Conservation (phyloP, 2,888 invertebrate species). For the Lepetodrilus schrolli region DNA sequence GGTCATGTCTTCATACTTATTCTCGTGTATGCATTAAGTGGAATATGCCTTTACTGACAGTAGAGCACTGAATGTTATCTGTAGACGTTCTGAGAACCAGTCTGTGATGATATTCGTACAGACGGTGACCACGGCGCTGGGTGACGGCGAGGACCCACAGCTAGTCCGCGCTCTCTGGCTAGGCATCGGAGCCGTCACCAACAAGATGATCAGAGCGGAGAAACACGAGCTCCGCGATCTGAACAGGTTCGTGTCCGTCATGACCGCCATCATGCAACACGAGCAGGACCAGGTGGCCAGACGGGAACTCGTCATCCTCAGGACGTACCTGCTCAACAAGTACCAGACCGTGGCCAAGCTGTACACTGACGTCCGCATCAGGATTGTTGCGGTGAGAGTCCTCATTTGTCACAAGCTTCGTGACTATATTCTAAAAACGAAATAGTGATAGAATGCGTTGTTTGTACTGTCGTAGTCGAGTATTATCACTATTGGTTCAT, state of each 20-base stretch:
- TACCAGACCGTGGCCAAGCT: constrained; percentile 32
- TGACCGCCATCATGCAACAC: constrained; percentile 27
- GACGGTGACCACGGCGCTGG: not conserved
- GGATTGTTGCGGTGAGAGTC: constrained; percentile 47
- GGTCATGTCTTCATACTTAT: too few relatives aligned
- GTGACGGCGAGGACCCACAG: not conserved
- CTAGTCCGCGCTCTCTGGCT: constrained; percentile 46
- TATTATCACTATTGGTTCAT: too few relatives aligned
- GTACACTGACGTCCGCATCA: constrained; percentile 43
- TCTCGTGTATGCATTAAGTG: too few relatives aligned
- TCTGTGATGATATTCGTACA: too few relatives aligned
- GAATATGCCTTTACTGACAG: too few relatives aligned
- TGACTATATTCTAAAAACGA: too few relatives aligned
- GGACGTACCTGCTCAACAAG: constrained; percentile 35
- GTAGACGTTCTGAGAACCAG: too few relatives aligned
- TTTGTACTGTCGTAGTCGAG: too few relatives aligned
- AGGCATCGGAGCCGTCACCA: constrained; percentile 47
- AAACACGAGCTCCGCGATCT: constrained; percentile 20
- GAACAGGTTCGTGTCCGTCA: constrained; percentile 52
- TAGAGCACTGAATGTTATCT: too few relatives aligned
- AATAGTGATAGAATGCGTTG: too few relatives aligned
- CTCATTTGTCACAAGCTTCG: too few relatives aligned
- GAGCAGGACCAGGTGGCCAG: constrained; percentile 29
- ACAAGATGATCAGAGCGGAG: constrained; percentile 39
- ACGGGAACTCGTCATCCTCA: constrained; percentile 38